Base-by-base conservation (phyloP, 2,888 invertebrate genomes). In the Trichopria drosophilae region DNA sequence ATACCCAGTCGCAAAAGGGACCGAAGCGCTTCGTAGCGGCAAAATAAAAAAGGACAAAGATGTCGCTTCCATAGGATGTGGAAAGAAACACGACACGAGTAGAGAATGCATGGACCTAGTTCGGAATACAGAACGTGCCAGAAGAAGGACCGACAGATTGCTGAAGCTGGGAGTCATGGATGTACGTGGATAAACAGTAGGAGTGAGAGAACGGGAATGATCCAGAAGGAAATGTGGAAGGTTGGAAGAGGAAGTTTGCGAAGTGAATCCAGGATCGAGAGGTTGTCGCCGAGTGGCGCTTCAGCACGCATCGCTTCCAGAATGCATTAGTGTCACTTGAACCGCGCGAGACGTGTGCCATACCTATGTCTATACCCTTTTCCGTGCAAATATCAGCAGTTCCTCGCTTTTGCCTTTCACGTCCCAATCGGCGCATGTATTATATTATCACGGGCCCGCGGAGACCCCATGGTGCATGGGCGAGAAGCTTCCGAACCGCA, bases 221-320 rank as follows among this genome's bases (percentile, higher is more conserved):
- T n/a, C n/a, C n/a, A n/a, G n/a, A n/a, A n/a, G 32, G 40, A 49
- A 50, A 43, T 29, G 39, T 34, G 28, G 49, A 45, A 20, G 41
- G 28, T 36, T 19, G 56, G 42, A 32, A 48, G 41, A 54, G 37
- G 32, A 53, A 57, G 58, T 56, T 59, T 61, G 57, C 56, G 60
- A 60, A 61, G 59, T 59, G 63, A 61, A 63, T 62, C 58, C 57
- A 34, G 57, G 59, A 61, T 60, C 58, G 57, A 62, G 59, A 55
- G 57, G 54, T 52, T 52, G 52, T 60, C 53, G 50, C 32, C 45
- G 37, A 48, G 48, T 42, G 23, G 46, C 28, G 40, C 34, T 19
- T 43, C 16, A 29, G 39, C 51, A 42, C 24, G 40, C 55, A 53
- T 57, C 55, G 43, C 48, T 51, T 52, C 53, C 43, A 46, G 53